Conservation (phyloP, 1,140 invertebrate species). For the Harlomillsia oculata region DNA sequence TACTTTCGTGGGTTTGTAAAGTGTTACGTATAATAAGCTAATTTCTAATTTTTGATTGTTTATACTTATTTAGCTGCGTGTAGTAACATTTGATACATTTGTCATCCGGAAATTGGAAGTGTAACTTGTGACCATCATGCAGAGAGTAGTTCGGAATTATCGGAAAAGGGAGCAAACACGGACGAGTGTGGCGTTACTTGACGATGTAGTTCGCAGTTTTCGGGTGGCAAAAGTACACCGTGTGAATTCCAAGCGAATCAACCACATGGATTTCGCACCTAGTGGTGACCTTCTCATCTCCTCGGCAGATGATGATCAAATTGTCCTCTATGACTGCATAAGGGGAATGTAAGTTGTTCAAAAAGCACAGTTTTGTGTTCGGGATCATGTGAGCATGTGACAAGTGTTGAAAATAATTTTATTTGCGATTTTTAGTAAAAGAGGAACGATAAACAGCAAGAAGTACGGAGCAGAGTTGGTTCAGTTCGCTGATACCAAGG, state of each 20-base stretch:
- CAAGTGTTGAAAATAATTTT: no score
- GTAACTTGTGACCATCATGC: no score
- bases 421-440: conserved; percentile 51
- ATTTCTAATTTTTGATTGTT: no score
- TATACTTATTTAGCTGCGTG: no score
- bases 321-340: conserved; percentile 98
- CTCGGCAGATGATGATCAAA: conserved; percentile 98
- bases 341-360: conserved; percentile 64
- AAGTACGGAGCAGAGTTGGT: conserved; percentile 99
- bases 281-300: conserved; percentile 92
- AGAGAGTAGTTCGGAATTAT: no score
- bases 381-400: conserved; percentile 14
- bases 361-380: background rate
- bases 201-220: conserved; percentile 83
- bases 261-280: conserved; percentile 92
- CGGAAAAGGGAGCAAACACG: no score
- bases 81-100: no score
- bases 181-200: conserved; percentile 64
- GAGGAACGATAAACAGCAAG: conserved; percentile 92
- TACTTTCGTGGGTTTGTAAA: no score
- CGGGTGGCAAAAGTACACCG: conserved; percentile 94
- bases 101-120: no score
- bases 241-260: conserved; percentile 95
- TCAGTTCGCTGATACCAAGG: conserved; percentile 94
- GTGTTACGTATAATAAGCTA: no score